Evolutionary conservation across 2,797 vertebrate genomes (phyloP), one percentile per base, ranked within the genome.

Genomic region (Cossypha polioptera): DNA sequence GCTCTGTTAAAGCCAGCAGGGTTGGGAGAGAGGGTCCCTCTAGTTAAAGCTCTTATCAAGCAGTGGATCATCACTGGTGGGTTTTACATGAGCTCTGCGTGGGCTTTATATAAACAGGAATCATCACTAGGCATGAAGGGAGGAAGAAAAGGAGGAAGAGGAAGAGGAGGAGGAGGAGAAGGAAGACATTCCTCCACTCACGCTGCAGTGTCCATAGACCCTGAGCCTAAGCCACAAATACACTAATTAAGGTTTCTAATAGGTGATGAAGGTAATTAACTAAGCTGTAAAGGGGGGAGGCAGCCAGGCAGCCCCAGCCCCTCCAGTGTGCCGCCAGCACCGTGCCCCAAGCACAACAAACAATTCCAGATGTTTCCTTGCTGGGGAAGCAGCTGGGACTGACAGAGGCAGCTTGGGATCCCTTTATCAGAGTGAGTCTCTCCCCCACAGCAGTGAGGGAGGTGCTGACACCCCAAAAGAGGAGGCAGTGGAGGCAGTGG

Each of bases 301-400:
- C 74, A 81, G 55, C 10, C 22, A 8, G 68, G 40, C 55, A n/a
- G 68, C 77, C 33, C 67, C 66, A 50, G 66, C 18, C 58, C 48
- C 75, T 28, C 38, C 3, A 0, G 22, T 25, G 5, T 8, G 6
- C 58, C 0, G 8, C 71, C 69, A 1, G 0, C 20, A 11, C 38
- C 0, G 0, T 0, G 0, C 13, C 0, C 86, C 94, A 75, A 86
- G 50, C 58, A 82, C 84, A 88, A 68, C 84, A 88, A 88, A 88
- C 28, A 86, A 75, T 57, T 54, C 63, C 87, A 92, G 92, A 86
- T 72, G 79, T 94, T 85, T 66, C 48, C 61, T 65, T 38, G 35
- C 43, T 0, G 1, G 5, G 18, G 61, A 81, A 91, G 51, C 7
- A 13, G 68, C 45, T 0, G 0, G 58, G 31, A 33, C 59, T 53